Evolutionary conservation across 2,113 vertebrate species (phyloP).

Genomic region (Panthera leo): DNA sequence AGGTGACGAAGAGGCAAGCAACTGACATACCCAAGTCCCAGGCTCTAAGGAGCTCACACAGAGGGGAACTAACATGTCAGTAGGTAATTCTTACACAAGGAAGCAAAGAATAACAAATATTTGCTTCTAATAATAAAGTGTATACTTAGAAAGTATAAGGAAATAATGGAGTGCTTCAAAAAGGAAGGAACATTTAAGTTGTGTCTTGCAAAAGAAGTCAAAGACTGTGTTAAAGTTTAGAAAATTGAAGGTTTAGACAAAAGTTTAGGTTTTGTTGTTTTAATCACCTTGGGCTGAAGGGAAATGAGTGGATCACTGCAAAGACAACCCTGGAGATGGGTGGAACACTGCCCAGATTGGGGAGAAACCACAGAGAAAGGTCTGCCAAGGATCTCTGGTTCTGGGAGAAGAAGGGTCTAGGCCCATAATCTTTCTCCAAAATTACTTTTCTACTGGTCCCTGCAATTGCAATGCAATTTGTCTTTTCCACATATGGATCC

Average conservation of each 20-base stretch:
- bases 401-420: not conserved
- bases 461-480: not conserved
- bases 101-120: not conserved
- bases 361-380: too few species aligned
- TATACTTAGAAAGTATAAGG: not conserved
- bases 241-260: not conserved
- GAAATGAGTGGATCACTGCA: not conserved
- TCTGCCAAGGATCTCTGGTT: not conserved
- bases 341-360: fast-evolving
- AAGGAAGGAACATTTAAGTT: not conserved
- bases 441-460: not conserved
- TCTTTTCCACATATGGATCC: not conserved
- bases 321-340: not conserved
- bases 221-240: not conserved
- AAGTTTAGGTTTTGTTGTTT: not conserved
- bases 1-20: not conserved
- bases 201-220: not conserved
- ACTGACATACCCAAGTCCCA: not conserved
- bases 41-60: not conserved
- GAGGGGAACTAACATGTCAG: fast-evolving
- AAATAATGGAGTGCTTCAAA: not conserved
- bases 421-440: not conserved
- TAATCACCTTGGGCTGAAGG: not conserved
- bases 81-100: not conserved
- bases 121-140: not conserved